Evolutionary conservation across 2,888 invertebrate species (phyloP), one percentile per base, ranked within the genome.

Genomic region (Mythimna vitellina): DNA sequence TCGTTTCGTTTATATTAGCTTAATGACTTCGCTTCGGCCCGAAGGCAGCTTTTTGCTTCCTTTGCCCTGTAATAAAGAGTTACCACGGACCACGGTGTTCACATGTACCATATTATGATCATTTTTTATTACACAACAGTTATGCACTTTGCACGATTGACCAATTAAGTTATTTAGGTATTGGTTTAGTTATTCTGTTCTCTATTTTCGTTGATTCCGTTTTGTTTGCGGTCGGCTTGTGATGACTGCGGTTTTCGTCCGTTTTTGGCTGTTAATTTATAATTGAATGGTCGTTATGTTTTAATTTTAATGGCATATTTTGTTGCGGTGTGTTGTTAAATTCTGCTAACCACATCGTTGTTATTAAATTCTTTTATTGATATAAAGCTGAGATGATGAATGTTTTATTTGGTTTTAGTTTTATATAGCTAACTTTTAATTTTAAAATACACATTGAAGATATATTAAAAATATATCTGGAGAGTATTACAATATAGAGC

Each of bases 1-100:
- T 87, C 77, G 85, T 88, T 91, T 89, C 91, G 90, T 93, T 92
- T 92, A 92, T 92, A 92, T 93, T 92, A 92, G 90, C 91, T 90
- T 94, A 95, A 95, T 94, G 95, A 94, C 92, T 84, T 77, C 86
- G 84, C 86, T 80, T 78, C 83, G 74, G 83, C 77, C 72, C 65
- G 58, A 79, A 71, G 77, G 78, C 78, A 76, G 82, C 82, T 88
- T 89, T 89, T 89, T 89, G 81, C 80, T 80, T 65, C 63, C 76
- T 84, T 85, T 84, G 77, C 81, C 58, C 82, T 63, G 82, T 81
- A 84, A 86, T 86, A 88, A 85, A 82, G 78, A 83, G 78, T 80
- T 75, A 83, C 86, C 76, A 82, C 73, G 67, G 76, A 84, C 85
- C 76, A 80, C 73, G 65, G 76, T 76, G 80, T 87, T 85, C 82